A percentile compares a stretch with the other conserved stretches of the same genome.
These are phyloP conservation scores for Galemys pyrenaicus DNA, from an alignment of 2,113 vertebrate genomes.

Conservation along the genomic window DNA sequence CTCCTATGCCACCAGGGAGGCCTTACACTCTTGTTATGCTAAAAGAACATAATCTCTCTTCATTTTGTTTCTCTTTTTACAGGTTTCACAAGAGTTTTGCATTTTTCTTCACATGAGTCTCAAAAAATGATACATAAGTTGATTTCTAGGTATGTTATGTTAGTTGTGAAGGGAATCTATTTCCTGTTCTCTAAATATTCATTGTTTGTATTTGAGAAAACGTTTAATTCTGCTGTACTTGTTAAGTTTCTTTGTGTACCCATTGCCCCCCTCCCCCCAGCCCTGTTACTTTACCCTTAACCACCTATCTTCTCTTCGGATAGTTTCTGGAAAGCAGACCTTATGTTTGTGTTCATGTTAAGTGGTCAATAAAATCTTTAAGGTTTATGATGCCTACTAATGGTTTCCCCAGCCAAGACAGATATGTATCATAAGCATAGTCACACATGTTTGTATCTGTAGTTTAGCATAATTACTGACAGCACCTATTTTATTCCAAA, in stretches of 20 bases:
- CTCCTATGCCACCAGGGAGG: too few relatives aligned
- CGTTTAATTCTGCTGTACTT: neutral
- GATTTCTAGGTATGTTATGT: neutral
- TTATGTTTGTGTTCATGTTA: constrained; percentile 9
- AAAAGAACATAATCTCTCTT: too few relatives aligned
- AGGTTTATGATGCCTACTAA: constrained; percentile 13
- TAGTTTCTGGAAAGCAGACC: neutral
- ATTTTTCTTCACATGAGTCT: neutral
- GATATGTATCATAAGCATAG: neutral
- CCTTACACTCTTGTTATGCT: too few relatives aligned
- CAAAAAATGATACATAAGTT: neutral
- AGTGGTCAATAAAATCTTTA: neutral
- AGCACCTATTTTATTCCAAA: neutral
- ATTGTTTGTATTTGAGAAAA: constrained; percentile 36
- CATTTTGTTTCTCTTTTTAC: too few relatives aligned
- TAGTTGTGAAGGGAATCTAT: neutral
- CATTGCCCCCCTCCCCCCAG: too few relatives aligned
- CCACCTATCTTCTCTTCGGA: neutral
- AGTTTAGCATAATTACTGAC: neutral
- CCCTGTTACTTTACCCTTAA: neutral
- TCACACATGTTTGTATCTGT: neutral
- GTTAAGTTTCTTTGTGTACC: neutral
- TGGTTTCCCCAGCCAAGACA: neutral
- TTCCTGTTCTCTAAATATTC: neutral
- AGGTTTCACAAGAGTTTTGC: neutral